Evolutionary conservation across 2,888 invertebrate species (phyloP), one percentile per base, ranked within the genome.

Genomic region (Coecobrya sp.): DNA sequence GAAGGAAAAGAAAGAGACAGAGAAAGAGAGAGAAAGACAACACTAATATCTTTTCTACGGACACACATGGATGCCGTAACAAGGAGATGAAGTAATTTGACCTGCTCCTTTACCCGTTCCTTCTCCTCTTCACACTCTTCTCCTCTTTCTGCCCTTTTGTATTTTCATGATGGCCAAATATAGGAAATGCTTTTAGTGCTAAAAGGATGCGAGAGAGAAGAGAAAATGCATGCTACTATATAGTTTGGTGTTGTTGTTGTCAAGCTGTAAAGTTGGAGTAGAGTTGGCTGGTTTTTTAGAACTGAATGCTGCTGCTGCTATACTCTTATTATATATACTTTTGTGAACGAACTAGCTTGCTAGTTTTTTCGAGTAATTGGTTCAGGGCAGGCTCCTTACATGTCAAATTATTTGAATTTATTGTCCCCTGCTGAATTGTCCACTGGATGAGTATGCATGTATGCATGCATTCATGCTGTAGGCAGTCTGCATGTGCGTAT

Each of bases 331-430:
- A 36, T 36, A 2, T 7, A 7, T 36, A 36, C 36, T 11, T 27
- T 4, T 22, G 49, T 10, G 82, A 27, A 11, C 7, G 49, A 79
- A 52, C 59, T 52, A 62, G 84, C 84, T 73, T 62, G 36, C 89
- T 65, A 82, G 82, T 73, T 90, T 89, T 87, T 82, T 55, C 62
- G 68, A 84, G 89, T 90, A 90, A 90, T 90, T 90, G 89, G 89
- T 90, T 90, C 85, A 90, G 89, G 89, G 85, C 85, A 90, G 90
- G 79, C 90, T 91, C 68, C 86, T 91, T 91, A 85, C 90, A 65
- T 91, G 90, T 91, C 90, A 91, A 91, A 91, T 91, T 91, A 91
- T 91, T 79, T 91, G 90, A 91, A 91, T 91, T 91, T 91, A 91
- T 91, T 91, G 90, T 85, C 70, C 90, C 90, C 90, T 59, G 86